Conservation (phyloP, 2,888 invertebrate genomes). For the Laspeyria flexula region DNA sequence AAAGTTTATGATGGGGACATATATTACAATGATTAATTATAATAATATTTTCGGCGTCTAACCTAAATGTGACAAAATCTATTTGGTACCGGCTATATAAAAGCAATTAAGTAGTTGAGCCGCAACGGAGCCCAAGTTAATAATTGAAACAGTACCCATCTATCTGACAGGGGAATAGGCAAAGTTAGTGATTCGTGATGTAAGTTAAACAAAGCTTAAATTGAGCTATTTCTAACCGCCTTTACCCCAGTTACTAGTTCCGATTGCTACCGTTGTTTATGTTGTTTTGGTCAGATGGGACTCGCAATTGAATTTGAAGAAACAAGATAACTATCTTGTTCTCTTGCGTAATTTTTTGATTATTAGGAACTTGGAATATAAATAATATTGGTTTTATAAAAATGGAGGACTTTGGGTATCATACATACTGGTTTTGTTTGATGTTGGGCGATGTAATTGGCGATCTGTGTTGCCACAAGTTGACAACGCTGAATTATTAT, state of each 20-base stretch:
- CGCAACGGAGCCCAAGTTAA: conserved; percentile 27
- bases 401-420: too few relatives aligned
- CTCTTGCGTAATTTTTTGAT: neutral
- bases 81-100: conserved; percentile 9
- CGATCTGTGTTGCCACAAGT: too few relatives aligned
- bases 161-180: conserved; percentile 29
- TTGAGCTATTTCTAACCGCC: conserved; percentile 29
- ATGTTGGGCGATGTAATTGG: too few relatives aligned
- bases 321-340: neutral
- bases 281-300: conserved; percentile 8
- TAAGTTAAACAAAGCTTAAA: conserved; percentile 36
- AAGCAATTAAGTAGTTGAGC: conserved; percentile 31
- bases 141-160: conserved; percentile 35
- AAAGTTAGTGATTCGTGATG: conserved; percentile 39
- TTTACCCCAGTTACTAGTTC: conserved; percentile 14
- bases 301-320: neutral
- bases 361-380: too few relatives aligned
- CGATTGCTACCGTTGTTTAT: conserved; percentile 7
- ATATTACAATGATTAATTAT: neutral
- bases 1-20: neutral
- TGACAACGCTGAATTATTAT: too few relatives aligned
- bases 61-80: conserved; percentile 5
- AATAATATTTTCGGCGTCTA: neutral
- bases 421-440: neutral
- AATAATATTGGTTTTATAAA: too few relatives aligned